phyloP scores from a whole-genome alignment of 2,888 invertebrate genomes.

The Phyto melanocephala region DNA sequence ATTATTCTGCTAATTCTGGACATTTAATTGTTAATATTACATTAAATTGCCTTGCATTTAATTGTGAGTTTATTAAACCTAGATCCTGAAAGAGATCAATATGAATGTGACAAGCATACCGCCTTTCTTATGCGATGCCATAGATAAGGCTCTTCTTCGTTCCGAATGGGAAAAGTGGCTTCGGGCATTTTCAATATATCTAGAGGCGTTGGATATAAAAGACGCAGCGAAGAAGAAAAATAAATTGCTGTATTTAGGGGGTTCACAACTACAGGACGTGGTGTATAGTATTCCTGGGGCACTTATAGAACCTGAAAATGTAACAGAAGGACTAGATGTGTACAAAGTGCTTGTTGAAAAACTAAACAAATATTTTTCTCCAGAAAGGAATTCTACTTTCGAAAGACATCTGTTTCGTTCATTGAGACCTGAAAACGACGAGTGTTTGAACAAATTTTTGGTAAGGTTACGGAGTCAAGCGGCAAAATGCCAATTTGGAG shows the following conservation, averaged over 20 bases:
- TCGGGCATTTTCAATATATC: conserved; percentile 27
- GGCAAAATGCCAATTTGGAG: conserved; percentile 54
- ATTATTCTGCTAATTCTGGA: no score
- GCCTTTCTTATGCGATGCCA: background rate
- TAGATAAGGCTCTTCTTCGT: background rate
- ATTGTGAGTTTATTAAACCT: no score
- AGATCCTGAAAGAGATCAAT: no score
- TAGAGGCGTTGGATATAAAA: conserved; percentile 53
- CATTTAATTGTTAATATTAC: no score
- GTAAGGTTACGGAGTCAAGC: conserved; percentile 64
- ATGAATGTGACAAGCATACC: background rate
- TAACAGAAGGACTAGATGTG: background rate
- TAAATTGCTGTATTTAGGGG: conserved; percentile 57
- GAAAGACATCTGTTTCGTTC: conserved; percentile 70
- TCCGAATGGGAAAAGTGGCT: conserved; percentile 58
- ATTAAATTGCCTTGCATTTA: no score
- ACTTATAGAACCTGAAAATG: background rate
- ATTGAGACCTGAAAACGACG: conserved; percentile 68
- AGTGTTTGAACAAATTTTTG: conserved; percentile 71
- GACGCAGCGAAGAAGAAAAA: conserved; percentile 44
- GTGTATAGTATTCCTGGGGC: conserved; percentile 17
- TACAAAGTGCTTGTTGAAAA: conserved; percentile 12
- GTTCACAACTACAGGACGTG: conserved; percentile 49
- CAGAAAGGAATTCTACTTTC: conserved; percentile 51
- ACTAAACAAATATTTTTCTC: conserved; percentile 43